Percentiles rank a stretch among this genome's conserved stretches.
These are phyloP conservation scores for Palloptera scutellata DNA, from an alignment of 2,888 invertebrate species.

Conservation along the genomic window DNA sequence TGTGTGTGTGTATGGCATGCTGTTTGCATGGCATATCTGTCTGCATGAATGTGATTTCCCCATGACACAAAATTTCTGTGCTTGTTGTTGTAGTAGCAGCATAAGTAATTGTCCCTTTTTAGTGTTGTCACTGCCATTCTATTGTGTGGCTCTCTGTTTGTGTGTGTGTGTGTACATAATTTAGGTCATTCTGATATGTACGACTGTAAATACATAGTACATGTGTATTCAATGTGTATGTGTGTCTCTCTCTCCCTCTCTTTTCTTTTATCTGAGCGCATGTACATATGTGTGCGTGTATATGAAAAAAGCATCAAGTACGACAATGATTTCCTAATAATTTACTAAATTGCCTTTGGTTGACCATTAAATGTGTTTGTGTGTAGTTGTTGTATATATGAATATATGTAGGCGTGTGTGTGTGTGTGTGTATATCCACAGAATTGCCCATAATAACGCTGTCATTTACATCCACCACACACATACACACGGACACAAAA, in stretches of 20 bases:
- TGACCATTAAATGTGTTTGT: constrained; percentile 51
- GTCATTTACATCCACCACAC: constrained; percentile 2
- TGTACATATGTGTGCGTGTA: constrained; percentile 6
- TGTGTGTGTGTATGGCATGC: no score
- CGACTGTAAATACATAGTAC: no score
- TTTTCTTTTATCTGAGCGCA: neutral
- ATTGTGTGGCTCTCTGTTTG: neutral
- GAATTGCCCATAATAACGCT: constrained; percentile 13
- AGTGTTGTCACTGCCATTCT: neutral
- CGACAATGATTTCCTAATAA: constrained; percentile 58
- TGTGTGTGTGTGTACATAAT: neutral
- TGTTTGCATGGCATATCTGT: no score
- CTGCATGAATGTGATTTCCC: no score
- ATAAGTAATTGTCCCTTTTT: constrained; percentile 2
- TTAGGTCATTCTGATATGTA: no score
- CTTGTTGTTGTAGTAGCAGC: no score
- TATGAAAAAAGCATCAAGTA: constrained; percentile 37
- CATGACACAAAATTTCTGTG: no score
- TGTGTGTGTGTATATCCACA: constrained; percentile 26
- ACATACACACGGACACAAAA: neutral
- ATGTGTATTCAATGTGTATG: constrained; percentile 1
- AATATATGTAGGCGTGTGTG: constrained; percentile 6
- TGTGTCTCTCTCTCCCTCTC: neutral
- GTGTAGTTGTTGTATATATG: constrained; percentile 38
- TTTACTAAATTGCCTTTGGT: constrained; percentile 56